phyloP scores from a whole-genome alignment of 2,113 vertebrate species.

The Cyprinodon variegatus region DNA sequence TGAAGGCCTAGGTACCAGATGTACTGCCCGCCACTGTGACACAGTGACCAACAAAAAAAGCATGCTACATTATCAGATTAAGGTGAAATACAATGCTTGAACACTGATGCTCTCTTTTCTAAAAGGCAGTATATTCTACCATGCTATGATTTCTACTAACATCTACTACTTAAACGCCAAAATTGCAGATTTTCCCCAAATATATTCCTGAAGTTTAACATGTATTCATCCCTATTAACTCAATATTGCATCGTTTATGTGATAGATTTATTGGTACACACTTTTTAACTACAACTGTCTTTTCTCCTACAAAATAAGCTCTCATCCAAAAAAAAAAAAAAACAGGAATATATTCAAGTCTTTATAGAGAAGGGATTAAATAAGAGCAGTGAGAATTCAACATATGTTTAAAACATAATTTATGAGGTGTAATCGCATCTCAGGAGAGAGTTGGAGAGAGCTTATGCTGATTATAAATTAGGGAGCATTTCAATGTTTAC shows the following conservation, averaged over 20 bases:
- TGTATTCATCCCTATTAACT: neutral
- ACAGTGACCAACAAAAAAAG: too few species aligned
- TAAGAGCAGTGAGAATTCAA: neutral
- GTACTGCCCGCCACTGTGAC: too few species aligned
- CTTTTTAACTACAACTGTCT: neutral
- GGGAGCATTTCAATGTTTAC: conserved; percentile 31
- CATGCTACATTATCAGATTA: too few species aligned
- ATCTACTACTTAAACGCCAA: too few species aligned
- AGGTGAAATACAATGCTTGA: too few species aligned
- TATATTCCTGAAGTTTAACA: neutral
- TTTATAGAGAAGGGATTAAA: neutral
- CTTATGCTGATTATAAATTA: conserved; percentile 7
- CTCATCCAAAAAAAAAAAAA: neutral
- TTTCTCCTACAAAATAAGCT: conserved; percentile 7
- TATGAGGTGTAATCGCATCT: neutral
- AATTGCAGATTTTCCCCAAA: neutral
- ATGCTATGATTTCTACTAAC: too few species aligned
- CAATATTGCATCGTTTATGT: neutral
- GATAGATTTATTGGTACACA: neutral
- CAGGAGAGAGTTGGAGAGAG: neutral
- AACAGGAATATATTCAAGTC: conserved; percentile 34
- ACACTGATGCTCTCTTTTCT: too few species aligned
- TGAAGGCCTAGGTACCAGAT: too few species aligned
- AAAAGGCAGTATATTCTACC: too few species aligned
- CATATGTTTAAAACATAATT: neutral